phyloP scores from a whole-genome alignment of 2,888 invertebrate species.

The Pyrochroa serraticornis region DNA sequence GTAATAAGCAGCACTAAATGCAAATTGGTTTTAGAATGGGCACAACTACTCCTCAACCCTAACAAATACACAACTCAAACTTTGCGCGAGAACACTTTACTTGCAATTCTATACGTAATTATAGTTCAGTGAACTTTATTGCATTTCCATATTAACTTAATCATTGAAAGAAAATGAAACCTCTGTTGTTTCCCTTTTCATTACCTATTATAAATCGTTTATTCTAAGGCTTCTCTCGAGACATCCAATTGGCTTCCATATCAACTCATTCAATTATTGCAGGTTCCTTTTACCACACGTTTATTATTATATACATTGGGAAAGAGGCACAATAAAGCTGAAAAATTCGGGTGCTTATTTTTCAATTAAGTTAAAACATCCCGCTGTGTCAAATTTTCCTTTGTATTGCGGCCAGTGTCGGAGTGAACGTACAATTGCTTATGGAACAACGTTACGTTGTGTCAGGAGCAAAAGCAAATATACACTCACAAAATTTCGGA shows the following conservation, averaged over 20 bases:
- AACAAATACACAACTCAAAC: too few species aligned
- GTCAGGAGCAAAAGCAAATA: conserved; percentile 15
- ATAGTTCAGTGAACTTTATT: too few species aligned
- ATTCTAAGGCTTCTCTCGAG: background rate
- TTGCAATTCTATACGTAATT: too few species aligned
- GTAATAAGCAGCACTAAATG: too few species aligned
- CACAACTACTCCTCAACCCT: too few species aligned
- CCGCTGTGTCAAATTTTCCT: conserved; percentile 6
- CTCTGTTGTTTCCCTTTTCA: too few species aligned
- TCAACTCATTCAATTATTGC: conserved; percentile 9
- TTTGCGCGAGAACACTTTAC: too few species aligned
- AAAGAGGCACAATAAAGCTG: conserved; percentile 7
- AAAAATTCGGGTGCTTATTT: conserved; percentile 7
- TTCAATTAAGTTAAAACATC: conserved; percentile 11
- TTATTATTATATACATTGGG: background rate
- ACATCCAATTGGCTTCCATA: conserved; percentile 9
- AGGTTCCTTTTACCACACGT: conserved; percentile 1
- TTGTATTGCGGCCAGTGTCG: background rate
- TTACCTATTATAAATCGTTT: too few species aligned
- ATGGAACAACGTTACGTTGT: conserved; percentile 11
- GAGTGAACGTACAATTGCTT: conserved; percentile 10
- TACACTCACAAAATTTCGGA: too few species aligned
- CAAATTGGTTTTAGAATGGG: too few species aligned
- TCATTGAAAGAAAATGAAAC: too few species aligned
- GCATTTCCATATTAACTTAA: too few species aligned